These are phyloP conservation scores for Noctua janthina DNA, from an alignment of 2,888 invertebrate species.

Conservation along the genomic window DNA sequence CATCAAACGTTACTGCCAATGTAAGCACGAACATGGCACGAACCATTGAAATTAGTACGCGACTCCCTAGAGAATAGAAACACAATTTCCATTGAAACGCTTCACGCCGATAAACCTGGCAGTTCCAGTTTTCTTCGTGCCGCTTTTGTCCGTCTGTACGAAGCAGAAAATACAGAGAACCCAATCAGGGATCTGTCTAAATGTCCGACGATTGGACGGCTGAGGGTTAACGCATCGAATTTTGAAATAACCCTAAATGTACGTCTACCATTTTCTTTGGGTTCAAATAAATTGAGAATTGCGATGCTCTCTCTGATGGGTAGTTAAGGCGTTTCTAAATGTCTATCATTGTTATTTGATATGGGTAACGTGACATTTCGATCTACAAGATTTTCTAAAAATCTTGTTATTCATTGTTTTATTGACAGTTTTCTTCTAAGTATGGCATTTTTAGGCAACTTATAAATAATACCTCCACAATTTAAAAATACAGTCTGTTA, in stretches of 20 bases:
- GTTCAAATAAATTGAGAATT: constrained; percentile 45
- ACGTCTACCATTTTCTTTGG: constrained; percentile 46
- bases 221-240: constrained; percentile 66
- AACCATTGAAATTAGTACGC: constrained; percentile 72
- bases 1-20: constrained; percentile 48
- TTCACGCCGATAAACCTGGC: constrained; percentile 69
- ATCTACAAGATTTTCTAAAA: not conserved
- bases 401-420: not conserved
- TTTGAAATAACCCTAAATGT: constrained; percentile 63
- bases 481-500: not conserved
- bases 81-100: constrained; percentile 79
- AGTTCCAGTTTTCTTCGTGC: constrained; percentile 76
- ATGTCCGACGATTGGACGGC: constrained; percentile 71
- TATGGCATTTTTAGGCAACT: not conserved
- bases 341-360: constrained; percentile 33
- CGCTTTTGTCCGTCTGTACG: constrained; percentile 75
- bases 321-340: constrained; percentile 13
- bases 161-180: constrained; percentile 77
- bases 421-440: not conserved
- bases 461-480: not conserved
- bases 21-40: constrained; percentile 55
- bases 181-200: constrained; percentile 83
- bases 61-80: constrained; percentile 74
- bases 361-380: not conserved
- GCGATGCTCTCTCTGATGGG: constrained; percentile 26